These are phyloP conservation scores for Fragum sueziense DNA, from an alignment of 2,888 invertebrate genomes.

Conservation along the genomic window DNA sequence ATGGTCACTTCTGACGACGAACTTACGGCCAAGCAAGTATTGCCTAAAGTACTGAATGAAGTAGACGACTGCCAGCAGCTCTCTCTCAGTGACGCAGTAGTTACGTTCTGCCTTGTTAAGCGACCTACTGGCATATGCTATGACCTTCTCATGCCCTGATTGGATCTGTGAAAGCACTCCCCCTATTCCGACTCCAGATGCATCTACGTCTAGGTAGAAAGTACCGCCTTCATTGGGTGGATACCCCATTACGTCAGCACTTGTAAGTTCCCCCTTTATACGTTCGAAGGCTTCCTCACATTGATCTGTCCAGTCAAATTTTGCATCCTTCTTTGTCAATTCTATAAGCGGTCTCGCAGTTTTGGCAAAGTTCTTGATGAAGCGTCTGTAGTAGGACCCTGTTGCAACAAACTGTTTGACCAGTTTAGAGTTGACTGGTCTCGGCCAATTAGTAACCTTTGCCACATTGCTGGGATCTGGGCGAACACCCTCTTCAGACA, in stretches of 20 bases:
- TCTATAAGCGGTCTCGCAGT: conserved; percentile 17
- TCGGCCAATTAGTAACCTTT: conserved; percentile 23
- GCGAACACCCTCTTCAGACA: conserved; percentile 18
- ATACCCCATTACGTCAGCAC: conserved; percentile 25
- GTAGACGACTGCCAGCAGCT: conserved; percentile 27
- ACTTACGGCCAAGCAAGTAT: conserved; percentile 25
- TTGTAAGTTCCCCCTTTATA: conserved; percentile 4
- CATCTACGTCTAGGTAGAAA: conserved; percentile 52
- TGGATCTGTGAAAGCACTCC: conserved; percentile 50
- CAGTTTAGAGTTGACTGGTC: conserved; percentile 13
- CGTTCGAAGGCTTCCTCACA: conserved; percentile 14
- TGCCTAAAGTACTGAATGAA: conserved; percentile 31
- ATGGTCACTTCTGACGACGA: conserved; percentile 26
- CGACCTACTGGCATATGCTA: background rate
- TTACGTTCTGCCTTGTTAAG: background rate
- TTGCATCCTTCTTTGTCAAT: conserved; percentile 3
- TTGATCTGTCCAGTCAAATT: background rate
- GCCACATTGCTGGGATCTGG: conserved; percentile 28
- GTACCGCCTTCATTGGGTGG: conserved; percentile 22
- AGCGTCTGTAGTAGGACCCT: conserved; percentile 23
- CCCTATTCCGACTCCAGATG: conserved; percentile 47
- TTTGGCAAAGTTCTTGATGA: conserved; percentile 23
- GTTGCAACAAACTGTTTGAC: conserved; percentile 31
- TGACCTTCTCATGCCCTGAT: background rate
- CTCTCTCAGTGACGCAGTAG: conserved; percentile 27